These are phyloP conservation scores for Watsonalla cultraria DNA, from an alignment of 2,888 invertebrate species.

Conservation along the genomic window DNA sequence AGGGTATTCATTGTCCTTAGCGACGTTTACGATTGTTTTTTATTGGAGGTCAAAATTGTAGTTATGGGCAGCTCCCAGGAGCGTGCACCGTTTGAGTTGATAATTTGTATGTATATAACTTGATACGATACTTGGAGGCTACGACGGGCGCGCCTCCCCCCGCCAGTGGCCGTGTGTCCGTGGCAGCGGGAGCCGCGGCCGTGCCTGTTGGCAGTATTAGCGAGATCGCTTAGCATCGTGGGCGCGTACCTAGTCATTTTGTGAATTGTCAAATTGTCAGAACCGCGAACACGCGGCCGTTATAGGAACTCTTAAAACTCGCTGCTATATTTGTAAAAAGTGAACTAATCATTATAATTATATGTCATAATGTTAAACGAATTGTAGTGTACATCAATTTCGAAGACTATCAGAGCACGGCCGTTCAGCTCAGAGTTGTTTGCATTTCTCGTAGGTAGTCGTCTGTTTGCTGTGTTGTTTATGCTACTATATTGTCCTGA, in stretches of 20 bases:
- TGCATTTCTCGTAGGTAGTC: constrained; percentile 3
- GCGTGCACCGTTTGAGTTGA: constrained; percentile 47
- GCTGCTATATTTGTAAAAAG: constrained; percentile 86
- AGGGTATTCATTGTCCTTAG: constrained; percentile 14
- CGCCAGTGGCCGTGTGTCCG: constrained; percentile 8
- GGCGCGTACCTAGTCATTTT: constrained; percentile 77
- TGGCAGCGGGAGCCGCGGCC: constrained; percentile 9
- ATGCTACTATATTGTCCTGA: neutral
- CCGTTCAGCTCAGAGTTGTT: constrained; percentile 26
- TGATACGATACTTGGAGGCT: constrained; percentile 36
- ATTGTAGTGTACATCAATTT: constrained; percentile 73
- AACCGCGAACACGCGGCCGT: constrained; percentile 75
- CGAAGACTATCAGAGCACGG: constrained; percentile 72
- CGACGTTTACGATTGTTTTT: constrained; percentile 20
- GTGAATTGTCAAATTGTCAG: constrained; percentile 76
- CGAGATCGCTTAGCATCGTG: constrained; percentile 49
- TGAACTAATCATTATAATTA: constrained; percentile 77
- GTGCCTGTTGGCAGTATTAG: constrained; percentile 40
- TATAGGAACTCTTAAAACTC: constrained; percentile 88
- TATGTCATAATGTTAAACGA: constrained; percentile 73
- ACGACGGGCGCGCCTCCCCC: neutral
- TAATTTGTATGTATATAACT: constrained; percentile 59
- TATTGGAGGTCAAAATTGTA: constrained; percentile 52
- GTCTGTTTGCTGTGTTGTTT: neutral
- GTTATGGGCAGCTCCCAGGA: constrained; percentile 37